A percentile compares a stretch with the other conserved stretches of the same genome.
Conservation (phyloP, 2,888 invertebrate species). For the Noctua pronuba region DNA sequence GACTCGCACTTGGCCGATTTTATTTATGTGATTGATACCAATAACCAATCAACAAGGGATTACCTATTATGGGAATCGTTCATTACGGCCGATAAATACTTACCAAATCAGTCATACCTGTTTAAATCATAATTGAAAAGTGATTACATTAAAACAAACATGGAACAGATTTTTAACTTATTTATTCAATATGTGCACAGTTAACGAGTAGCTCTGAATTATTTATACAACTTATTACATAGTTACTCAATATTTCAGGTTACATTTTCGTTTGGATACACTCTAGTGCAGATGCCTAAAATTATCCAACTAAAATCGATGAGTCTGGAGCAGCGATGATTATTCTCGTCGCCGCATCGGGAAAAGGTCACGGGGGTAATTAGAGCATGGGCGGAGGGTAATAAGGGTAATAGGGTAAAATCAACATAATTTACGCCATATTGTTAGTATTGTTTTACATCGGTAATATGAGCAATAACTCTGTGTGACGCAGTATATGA, state of each 20-base stretch:
- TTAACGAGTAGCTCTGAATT: slow-evolving; percentile 89
- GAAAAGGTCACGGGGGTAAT: slow-evolving; percentile 58
- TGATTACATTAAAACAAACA: slow-evolving; percentile 60
- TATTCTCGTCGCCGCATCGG: slow-evolving; percentile 49
- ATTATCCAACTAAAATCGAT: slow-evolving; percentile 61
- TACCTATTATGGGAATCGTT: not conserved
- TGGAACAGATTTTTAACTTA: slow-evolving; percentile 74
- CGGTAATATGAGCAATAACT: not conserved
- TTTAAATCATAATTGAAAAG: not conserved
- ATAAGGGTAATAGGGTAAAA: not conserved
- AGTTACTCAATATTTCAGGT: slow-evolving; percentile 69
- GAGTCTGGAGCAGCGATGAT: slow-evolving; percentile 38
- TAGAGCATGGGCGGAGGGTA: slow-evolving; percentile 11
- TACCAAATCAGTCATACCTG: not conserved
- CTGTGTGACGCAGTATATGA: too few relatives aligned
- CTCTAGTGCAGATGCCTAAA: slow-evolving; percentile 55
- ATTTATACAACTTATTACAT: slow-evolving; percentile 81
- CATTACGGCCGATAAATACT: not conserved
- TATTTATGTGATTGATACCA: too few relatives aligned
- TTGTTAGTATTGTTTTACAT: not conserved
- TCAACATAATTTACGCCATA: not conserved
- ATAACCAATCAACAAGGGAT: not conserved
- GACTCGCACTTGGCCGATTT: too few relatives aligned
- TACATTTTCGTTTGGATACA: slow-evolving; percentile 64
- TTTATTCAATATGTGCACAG: slow-evolving; percentile 89